phyloP scores from a whole-genome alignment of 2,113 vertebrate genomes.

The Chaetorhynchus papuensis region DNA sequence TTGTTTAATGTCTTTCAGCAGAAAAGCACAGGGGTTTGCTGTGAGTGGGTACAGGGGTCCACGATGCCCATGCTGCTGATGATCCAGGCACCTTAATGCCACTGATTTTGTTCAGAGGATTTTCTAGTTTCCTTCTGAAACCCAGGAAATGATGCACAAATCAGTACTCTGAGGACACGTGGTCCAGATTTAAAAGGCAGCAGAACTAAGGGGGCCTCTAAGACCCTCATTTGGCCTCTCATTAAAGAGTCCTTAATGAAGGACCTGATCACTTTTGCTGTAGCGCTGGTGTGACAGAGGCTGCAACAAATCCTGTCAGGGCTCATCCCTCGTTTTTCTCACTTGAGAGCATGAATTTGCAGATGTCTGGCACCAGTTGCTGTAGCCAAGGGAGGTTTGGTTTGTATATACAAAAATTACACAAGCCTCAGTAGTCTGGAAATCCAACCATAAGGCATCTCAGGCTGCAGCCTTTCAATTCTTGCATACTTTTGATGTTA shows the following conservation, averaged over 20 bases:
- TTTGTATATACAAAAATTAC: not conserved
- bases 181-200: not conserved
- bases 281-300: not conserved
- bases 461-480: not conserved
- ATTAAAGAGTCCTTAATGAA: not conserved
- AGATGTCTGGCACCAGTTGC: not conserved
- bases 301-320: rapidly evolving
- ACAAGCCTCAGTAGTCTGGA: not conserved
- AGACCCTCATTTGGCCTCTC: not conserved
- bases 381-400: not conserved
- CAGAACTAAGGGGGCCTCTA: not conserved
- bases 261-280: not conserved
- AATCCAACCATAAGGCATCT: not conserved
- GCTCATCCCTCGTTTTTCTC: not conserved
- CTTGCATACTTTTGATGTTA: not conserved
- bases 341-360: not conserved
- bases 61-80: too few species aligned
- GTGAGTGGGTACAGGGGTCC: not conserved
- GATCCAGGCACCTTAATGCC: not conserved
- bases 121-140: not conserved
- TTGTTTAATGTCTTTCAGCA: not conserved
- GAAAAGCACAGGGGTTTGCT: not conserved
- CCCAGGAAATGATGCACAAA: not conserved
- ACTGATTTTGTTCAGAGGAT: not conserved
- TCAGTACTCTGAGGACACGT: not conserved